Conservation (phyloP, 2,888 invertebrate species). For the Psylliodes chrysocephalus region DNA sequence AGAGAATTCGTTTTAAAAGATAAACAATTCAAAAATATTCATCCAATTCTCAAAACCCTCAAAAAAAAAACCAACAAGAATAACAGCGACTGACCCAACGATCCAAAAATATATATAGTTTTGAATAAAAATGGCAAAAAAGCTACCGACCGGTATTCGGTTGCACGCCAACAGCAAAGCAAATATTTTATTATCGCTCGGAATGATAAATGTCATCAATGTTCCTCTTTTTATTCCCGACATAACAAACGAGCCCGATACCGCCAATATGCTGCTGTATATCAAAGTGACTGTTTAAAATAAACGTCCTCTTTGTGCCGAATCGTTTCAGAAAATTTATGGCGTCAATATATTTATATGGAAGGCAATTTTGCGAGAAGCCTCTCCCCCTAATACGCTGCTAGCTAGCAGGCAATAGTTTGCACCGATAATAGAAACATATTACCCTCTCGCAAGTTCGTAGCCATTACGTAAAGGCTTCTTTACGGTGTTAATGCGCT, state of each 20-base stretch:
- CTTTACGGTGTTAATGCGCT: constrained; percentile 66
- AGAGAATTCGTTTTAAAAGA: no score
- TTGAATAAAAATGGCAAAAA: constrained; percentile 17
- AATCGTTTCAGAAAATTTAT: constrained; percentile 64
- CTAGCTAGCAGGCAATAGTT: constrained; percentile 61
- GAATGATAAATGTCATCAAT: constrained; percentile 49
- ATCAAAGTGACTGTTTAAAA: constrained; percentile 61
- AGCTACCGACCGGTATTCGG: constrained; percentile 14
- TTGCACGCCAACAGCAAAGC: constrained; percentile 18
- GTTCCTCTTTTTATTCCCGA: constrained; percentile 46
- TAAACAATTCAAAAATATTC: neutral
- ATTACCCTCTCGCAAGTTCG: constrained; percentile 65
- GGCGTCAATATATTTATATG: constrained; percentile 66
- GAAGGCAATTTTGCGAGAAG: constrained; percentile 63
- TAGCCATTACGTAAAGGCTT: constrained; percentile 65
- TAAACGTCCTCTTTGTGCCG: constrained; percentile 64
- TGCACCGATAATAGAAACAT: constrained; percentile 66
- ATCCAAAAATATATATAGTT: neutral
- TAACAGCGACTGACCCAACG: neutral
- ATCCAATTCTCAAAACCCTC: neutral
- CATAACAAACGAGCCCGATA: constrained; percentile 36
- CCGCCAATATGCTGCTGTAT: constrained; percentile 57
- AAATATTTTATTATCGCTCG: constrained; percentile 30
- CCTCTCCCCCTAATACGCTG: constrained; percentile 58
- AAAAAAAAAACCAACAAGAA: neutral